These are phyloP conservation scores for Noctua pronuba DNA, from an alignment of 2,888 invertebrate genomes.

Conservation along the genomic window DNA sequence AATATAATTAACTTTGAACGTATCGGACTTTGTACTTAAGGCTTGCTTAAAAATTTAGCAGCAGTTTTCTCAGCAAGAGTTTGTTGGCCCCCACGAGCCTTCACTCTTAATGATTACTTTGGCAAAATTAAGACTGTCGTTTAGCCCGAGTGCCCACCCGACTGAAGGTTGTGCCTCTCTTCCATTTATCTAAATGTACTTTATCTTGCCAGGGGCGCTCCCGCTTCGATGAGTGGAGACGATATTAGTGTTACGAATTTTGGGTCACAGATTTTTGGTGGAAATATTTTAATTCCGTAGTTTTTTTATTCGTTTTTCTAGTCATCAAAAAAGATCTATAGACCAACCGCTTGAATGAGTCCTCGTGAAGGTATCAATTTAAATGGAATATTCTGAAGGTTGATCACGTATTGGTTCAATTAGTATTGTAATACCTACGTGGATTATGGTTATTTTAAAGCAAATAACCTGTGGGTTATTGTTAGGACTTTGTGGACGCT, in stretches of 20 bases:
- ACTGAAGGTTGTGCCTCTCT: conserved; percentile 83
- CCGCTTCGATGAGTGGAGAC: conserved; percentile 75
- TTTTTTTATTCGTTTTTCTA: not conserved
- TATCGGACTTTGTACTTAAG: conserved; percentile 89
- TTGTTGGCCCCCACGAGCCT: conserved; percentile 84
- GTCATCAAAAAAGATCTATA: too few relatives aligned
- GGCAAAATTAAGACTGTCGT: conserved; percentile 91
- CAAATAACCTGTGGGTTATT: too few relatives aligned
- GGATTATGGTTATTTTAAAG: too few relatives aligned
- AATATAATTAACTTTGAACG: conserved; percentile 87
- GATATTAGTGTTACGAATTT: conserved; percentile 63
- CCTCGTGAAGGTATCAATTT: too few relatives aligned
- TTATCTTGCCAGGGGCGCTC: conserved; percentile 85
- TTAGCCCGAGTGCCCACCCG: conserved; percentile 87
- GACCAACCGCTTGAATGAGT: too few relatives aligned
- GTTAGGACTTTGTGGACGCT: too few relatives aligned
- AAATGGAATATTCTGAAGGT: too few relatives aligned
- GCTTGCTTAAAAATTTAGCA: conserved; percentile 89
- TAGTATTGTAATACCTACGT: too few relatives aligned
- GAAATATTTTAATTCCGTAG: not conserved
- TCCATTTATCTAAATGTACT: conserved; percentile 90
- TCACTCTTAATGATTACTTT: conserved; percentile 91
- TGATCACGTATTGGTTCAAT: too few relatives aligned
- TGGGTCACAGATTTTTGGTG: conserved; percentile 3
- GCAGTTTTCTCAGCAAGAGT: conserved; percentile 80